phyloP scores from a whole-genome alignment of 2,797 vertebrate genomes.

The Acanthopagrus latus region DNA sequence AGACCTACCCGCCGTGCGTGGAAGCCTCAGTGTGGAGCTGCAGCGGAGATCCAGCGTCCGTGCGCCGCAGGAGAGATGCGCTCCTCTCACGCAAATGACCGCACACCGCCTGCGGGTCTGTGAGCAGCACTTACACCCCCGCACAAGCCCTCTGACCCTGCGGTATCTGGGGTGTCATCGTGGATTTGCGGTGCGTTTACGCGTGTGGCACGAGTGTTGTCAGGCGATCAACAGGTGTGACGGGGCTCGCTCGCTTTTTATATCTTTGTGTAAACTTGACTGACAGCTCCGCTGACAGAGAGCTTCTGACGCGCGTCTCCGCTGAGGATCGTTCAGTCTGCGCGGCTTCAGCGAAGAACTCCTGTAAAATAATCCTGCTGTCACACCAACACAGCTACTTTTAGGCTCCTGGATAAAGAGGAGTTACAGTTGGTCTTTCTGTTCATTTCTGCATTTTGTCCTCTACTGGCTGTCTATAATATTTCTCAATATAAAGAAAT shows the following conservation, averaged over 20 bases:
- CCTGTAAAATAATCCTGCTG: neutral
- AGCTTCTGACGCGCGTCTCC: conserved; percentile 7
- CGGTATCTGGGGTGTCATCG: neutral
- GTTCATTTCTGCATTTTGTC: neutral
- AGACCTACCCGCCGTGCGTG: conserved; percentile 54
- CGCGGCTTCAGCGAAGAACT: neutral
- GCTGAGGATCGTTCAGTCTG: neutral
- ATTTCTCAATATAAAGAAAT: neutral
- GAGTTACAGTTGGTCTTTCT: neutral
- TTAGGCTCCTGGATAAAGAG: neutral
- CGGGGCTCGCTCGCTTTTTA: conserved; percentile 2
- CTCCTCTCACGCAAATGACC: neutral
- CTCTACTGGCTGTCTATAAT: neutral
- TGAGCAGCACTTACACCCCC: neutral
- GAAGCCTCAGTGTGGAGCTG: conserved; percentile 1
- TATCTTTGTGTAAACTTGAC: conserved; percentile 35
- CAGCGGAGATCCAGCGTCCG: conserved; percentile 1
- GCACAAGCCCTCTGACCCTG: neutral
- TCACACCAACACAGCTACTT: neutral
- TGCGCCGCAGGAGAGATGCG: conserved; percentile 42
- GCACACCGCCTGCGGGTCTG: neutral
- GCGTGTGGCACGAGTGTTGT: neutral
- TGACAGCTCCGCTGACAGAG: conserved; percentile 23
- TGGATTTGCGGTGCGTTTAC: neutral
- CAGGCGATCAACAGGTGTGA: conserved; percentile 30